Evolutionary conservation across 1,140 invertebrate genomes (phyloP).

Genomic region (Drosophila carrolli): DNA sequence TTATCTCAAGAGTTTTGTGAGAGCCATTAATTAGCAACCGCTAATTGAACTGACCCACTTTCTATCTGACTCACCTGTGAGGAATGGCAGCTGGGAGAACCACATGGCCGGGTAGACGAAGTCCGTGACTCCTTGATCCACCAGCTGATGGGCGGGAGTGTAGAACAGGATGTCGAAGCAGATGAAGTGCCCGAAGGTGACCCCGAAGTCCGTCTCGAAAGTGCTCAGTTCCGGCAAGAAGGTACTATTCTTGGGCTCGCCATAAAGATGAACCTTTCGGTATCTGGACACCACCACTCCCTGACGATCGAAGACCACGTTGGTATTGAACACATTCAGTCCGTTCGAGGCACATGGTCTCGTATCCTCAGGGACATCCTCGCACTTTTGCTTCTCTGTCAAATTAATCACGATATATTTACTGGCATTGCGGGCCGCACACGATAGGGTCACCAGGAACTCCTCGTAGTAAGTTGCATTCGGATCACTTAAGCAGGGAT

Average conservation of each 20-base stretch:
- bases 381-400: constrained; percentile 87
- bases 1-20: not conserved
- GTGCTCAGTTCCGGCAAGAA: constrained; percentile 84
- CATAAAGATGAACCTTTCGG: constrained; percentile 90
- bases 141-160: constrained; percentile 85
- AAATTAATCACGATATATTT: constrained; percentile 90
- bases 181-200: constrained; percentile 91
- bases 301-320: constrained; percentile 89
- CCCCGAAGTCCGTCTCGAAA: constrained; percentile 93
- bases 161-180: constrained; percentile 92
- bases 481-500: constrained; percentile 51
- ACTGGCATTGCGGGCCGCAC: constrained; percentile 49
- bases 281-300: constrained; percentile 88
- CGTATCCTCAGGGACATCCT: constrained; percentile 67
- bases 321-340: constrained; percentile 88
- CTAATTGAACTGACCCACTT: constrained; percentile 4
- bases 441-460: constrained; percentile 66
- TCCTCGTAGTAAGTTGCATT: constrained; percentile 20
- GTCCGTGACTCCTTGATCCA: constrained; percentile 86
- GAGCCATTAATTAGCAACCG: constrained; percentile 5
- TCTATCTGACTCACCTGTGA: constrained; percentile 86
- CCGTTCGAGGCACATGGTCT: constrained; percentile 77
- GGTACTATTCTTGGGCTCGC: constrained; percentile 64
- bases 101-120: constrained; percentile 90
- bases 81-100: constrained; percentile 89